phyloP scores from a whole-genome alignment of 2,797 vertebrate genomes.

The Fistularia commersonii region DNA sequence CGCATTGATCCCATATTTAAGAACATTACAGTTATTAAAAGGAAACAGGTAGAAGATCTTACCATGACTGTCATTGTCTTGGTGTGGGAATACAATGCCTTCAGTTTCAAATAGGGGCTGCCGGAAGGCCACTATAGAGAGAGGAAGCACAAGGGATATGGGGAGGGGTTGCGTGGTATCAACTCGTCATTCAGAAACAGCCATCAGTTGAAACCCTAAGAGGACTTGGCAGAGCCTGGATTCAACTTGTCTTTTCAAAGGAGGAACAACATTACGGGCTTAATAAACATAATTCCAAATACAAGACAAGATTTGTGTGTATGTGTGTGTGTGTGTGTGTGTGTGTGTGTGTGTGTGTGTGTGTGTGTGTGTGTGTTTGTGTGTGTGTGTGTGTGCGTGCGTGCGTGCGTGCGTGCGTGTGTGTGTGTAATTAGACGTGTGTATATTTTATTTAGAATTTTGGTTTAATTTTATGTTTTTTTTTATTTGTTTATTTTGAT shows the following conservation, averaged over 20 bases:
- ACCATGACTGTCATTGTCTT: conserved; percentile 77
- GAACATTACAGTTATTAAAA: conserved; percentile 43
- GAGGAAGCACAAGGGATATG: conserved; percentile 72
- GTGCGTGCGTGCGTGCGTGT: too few relatives aligned
- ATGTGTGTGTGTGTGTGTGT: too few relatives aligned
- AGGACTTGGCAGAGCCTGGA: conserved; percentile 6
- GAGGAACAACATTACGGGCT: too few relatives aligned
- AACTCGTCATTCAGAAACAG: conserved; percentile 67
- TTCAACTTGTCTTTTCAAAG: not conserved
- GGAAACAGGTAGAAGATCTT: conserved; percentile 66
- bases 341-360: too few relatives aligned
- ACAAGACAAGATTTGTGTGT: too few relatives aligned
- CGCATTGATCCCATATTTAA: conserved; percentile 42
- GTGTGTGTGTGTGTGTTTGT: too few relatives aligned
- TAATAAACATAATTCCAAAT: too few relatives aligned
- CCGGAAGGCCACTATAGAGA: conserved; percentile 78
- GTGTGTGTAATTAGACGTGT: too few relatives aligned
- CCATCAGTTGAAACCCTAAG: conserved; percentile 38
- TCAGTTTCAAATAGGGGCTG: conserved; percentile 77
- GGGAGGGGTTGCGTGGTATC: conserved; percentile 55
- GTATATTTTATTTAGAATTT: too few relatives aligned
- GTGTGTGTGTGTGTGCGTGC: too few relatives aligned
- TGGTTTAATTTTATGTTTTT: too few relatives aligned
- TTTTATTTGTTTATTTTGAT: too few relatives aligned
- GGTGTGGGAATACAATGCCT: conserved; percentile 76